Base-by-base conservation (phyloP, 2,888 invertebrate species). In the Caenorhabditis sp. region DNA sequence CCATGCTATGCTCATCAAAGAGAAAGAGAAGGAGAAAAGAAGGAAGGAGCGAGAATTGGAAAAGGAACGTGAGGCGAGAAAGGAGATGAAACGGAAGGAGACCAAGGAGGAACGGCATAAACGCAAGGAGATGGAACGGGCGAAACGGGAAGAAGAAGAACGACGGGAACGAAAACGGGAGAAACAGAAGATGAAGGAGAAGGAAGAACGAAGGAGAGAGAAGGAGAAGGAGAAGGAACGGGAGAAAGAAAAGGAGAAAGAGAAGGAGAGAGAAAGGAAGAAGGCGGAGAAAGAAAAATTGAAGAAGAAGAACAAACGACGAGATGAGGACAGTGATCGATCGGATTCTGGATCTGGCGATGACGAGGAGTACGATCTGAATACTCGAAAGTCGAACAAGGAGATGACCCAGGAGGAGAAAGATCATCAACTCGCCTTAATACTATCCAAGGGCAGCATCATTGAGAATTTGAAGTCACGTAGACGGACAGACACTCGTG, bases 321-420 rank as follows among this genome's bases (percentile, higher is more conserved):
- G 35, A 28, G 71, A 64, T 9, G 51, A 58, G 3, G 71, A 47
- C 22, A 70, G 65, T 20, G 77, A 81, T 6, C 47, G 65, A 11
- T 44, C 76, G 5, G 67, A 26, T 1, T 76, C 76, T 8, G n/a
- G 5, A 18, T 18, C 61, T 15, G 60, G n/a, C n/a, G n/a, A 40
- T 4, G 28, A 61, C 15, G 65, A 65, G 50, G 74, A 72, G 2
- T 22, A 56, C n/a, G 60, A 44, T 60, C 22, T 56, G 44, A 55
- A 62, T 20, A 9, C 13, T 1, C 53, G 44, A 18, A 61, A 56
- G 6, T 15, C 47, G 15, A 50, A 44, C 18, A 77, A 72, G 37
- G 69, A 55, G 28, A 22, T 72, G 68, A 77, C 78, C 2, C 77
- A 78, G 47, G 68, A 78, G 47, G 77, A 82, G 47, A 62, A 64